A percentile compares a stretch with the other conserved stretches of the same genome.
Conservation (phyloP, 2,113 vertebrate genomes). For the Sceloporus tristichus region DNA sequence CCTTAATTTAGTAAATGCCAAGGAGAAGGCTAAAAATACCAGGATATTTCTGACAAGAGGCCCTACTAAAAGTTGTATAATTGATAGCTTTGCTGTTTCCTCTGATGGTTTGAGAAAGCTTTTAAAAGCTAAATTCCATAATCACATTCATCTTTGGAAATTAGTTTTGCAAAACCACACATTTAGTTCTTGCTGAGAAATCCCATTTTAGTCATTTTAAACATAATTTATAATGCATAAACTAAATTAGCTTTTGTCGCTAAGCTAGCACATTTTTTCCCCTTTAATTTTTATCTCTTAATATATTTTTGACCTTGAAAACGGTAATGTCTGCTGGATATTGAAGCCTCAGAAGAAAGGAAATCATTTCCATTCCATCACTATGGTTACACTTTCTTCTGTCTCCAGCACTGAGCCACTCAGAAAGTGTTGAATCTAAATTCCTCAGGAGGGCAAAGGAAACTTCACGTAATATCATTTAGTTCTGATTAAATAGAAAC, state of each 20-base stretch:
- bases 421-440: conserved; percentile 78
- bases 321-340: conserved; percentile 80
- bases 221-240: conserved; percentile 82
- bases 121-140: conserved; percentile 82
- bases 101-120: conserved; percentile 80
- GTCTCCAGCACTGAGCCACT: conserved; percentile 66
- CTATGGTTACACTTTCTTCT: conserved; percentile 87
- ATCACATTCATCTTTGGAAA: conserved; percentile 80
- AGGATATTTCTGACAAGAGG: conserved; percentile 79
- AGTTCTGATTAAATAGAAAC: conserved; percentile 78
- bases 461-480: conserved; percentile 79
- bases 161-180: conserved; percentile 81
- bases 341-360: conserved; percentile 83
- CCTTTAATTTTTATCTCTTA: conserved; percentile 83
- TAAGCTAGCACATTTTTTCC: conserved; percentile 79
- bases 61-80: conserved; percentile 75
- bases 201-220: conserved; percentile 83
- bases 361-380: conserved; percentile 86
- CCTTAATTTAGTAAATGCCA: conserved; percentile 78
- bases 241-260: conserved; percentile 82
- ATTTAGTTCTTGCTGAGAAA: conserved; percentile 84
- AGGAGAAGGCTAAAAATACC: conserved; percentile 79
- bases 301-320: conserved; percentile 88
- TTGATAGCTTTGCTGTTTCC: conserved; percentile 81
- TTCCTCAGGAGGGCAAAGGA: conserved; percentile 77